Percentiles rank a stretch among this genome's conserved stretches.
These are phyloP conservation scores for Eumaeus atala DNA, from an alignment of 1,140 invertebrate genomes.

Conservation along the genomic window DNA sequence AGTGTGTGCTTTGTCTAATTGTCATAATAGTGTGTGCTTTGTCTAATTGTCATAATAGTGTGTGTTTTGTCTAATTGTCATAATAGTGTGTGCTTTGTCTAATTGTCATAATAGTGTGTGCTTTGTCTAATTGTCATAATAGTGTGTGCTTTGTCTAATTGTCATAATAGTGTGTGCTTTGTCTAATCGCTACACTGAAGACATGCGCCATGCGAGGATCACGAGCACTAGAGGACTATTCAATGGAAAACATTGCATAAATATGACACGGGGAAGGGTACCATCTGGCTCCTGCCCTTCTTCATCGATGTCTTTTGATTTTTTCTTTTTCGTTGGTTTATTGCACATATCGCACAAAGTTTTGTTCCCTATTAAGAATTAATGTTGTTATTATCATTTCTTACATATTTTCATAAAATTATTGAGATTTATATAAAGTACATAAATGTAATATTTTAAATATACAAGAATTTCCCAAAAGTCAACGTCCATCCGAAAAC, in stretches of 20 bases:
- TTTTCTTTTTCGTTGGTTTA: slow-evolving; percentile 79
- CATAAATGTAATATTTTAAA: too few species aligned
- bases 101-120: not conserved
- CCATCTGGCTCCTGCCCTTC: slow-evolving; percentile 69
- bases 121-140: not conserved
- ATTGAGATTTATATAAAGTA: too few species aligned
- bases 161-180: not conserved
- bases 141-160: not conserved
- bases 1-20: not conserved
- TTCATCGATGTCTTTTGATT: slow-evolving; percentile 73
- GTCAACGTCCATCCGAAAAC: too few species aligned
- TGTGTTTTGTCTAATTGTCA: not conserved
- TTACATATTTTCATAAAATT: too few species aligned
- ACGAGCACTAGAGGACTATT: slow-evolving; percentile 10
- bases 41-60: not conserved
- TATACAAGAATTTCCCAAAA: too few species aligned
- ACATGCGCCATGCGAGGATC: slow-evolving; percentile 6
- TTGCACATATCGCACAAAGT: slow-evolving; percentile 88
- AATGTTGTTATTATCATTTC: slow-evolving; percentile 27
- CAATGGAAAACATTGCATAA: slow-evolving; percentile 10
- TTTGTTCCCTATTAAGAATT: slow-evolving; percentile 83
- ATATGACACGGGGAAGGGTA: slow-evolving; percentile 44
- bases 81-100: slow-evolving; percentile 3
- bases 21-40: slow-evolving; percentile 1
- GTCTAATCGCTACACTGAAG: not conserved